Base-by-base conservation (phyloP, 2,797 vertebrate genomes). In the Myotis findleyi region DNA sequence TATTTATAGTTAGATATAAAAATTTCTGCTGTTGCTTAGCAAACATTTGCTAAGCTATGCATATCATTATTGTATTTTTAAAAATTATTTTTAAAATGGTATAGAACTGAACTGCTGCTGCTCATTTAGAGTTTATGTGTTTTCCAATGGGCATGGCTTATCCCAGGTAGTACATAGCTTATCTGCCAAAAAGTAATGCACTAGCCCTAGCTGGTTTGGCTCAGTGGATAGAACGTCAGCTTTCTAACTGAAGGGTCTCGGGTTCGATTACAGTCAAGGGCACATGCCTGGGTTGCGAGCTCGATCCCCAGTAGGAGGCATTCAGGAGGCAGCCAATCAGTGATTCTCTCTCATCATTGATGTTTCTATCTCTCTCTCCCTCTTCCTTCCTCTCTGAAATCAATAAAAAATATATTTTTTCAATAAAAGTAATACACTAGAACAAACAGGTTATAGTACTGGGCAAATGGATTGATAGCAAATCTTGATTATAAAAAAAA, bases 1-100 rank as follows among this genome's bases (percentile, higher is more conserved):
- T 80, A 55, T 85, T 89, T 79, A 73, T 82, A 72, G 66, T 89
- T 81, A 73, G 33, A 62, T 82, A n/a, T 86, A 92, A 95, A 92
- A 62, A 38, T 68, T 55, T 76, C 49, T 75, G 17, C 55, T 83
- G 5, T 25, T 81, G 59, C 68, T 92, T 77, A 33, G 69, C 64
- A 69, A 57, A 69, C 30, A 93, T 73, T 86, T 92, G 79, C 14
- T 85, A 53, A 71, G 68, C 10, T 57, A 20, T 76, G 13, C 8
- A n/a, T 76, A 44, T 75, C 33, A 8, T 44, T 81, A 41, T 44
- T 82, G n/a, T 77, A 55, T 79, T 93, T 79, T 83, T 90, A 59
- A 62, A 30, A 77, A 4, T 71, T 88, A 62, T 73, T 91, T 33
- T 75, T 79, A 86, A 73, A 87, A n/a, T 14, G 27, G 21, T 6